Conservation (phyloP, 2,113 vertebrate genomes). For the Phocoena phocoena region DNA sequence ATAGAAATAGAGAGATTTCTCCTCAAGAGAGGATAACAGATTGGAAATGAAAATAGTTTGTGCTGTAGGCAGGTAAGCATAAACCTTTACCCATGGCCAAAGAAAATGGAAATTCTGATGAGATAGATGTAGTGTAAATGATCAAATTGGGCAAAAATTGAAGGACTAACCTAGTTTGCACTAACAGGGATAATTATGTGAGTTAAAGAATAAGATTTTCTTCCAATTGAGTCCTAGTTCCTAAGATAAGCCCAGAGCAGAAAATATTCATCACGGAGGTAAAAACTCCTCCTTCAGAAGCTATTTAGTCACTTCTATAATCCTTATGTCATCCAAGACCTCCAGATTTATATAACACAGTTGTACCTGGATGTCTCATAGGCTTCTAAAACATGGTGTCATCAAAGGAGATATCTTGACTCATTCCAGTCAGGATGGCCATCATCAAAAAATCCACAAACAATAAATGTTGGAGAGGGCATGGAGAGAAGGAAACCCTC, state of each 20-base stretch:
- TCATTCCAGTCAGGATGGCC: no score
- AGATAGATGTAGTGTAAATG: background rate
- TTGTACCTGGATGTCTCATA: background rate
- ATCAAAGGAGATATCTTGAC: background rate
- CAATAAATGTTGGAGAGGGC: no score
- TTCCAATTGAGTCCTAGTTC: background rate
- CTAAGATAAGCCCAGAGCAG: background rate
- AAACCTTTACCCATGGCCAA: background rate
- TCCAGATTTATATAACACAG: background rate
- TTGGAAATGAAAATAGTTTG: background rate
- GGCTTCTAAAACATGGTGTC: background rate
- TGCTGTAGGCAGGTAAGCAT: background rate
- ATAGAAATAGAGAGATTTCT: background rate
- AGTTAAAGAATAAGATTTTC: background rate
- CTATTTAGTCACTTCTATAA: background rate
- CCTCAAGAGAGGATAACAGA: background rate
- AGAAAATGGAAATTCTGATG: background rate
- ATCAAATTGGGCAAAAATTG: background rate
- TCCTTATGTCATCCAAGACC: background rate
- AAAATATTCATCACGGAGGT: background rate
- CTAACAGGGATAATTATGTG: background rate
- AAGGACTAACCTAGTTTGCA: background rate
- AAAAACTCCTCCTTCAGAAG: background rate
- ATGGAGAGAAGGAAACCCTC: no score
- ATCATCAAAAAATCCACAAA: no score